Conservation (phyloP, 2,888 invertebrate genomes). For the Harpagoxenus sublaevis region DNA sequence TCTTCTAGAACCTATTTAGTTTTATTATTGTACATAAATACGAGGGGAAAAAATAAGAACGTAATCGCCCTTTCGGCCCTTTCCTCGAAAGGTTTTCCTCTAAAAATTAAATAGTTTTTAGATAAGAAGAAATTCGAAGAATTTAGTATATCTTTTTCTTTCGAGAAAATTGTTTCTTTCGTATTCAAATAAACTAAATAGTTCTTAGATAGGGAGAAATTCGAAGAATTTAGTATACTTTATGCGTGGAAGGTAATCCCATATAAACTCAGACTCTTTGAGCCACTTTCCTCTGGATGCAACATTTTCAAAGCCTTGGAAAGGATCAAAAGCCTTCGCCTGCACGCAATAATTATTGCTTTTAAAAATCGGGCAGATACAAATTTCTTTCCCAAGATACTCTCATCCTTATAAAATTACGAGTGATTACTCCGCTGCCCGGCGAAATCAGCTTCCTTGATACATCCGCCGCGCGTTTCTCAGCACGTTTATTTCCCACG, state of each 20-base stretch:
- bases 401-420: constrained; percentile 36
- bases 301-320: background rate
- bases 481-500: constrained; percentile 60
- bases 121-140: too few relatives aligned
- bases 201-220: background rate
- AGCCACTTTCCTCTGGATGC: background rate
- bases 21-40: too few relatives aligned
- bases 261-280: background rate
- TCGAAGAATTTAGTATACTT: background rate
- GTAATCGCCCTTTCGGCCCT: too few relatives aligned
- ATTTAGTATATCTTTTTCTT: too few relatives aligned
- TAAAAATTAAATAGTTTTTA: too few relatives aligned
- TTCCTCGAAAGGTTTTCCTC: too few relatives aligned
- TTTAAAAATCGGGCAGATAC: constrained; percentile 36
- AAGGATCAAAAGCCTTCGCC: constrained; percentile 19
- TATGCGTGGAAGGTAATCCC: background rate
- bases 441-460: constrained; percentile 43
- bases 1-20: too few relatives aligned
- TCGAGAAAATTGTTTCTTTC: background rate
- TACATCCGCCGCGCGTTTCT: constrained; percentile 37
- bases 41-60: too few relatives aligned
- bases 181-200: background rate
- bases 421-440: constrained; percentile 25
- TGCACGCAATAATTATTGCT: constrained; percentile 45
- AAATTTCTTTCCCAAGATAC: constrained; percentile 41